Base-by-base conservation (phyloP, 2,797 vertebrate genomes). In the Loris lydekkerianus region DNA sequence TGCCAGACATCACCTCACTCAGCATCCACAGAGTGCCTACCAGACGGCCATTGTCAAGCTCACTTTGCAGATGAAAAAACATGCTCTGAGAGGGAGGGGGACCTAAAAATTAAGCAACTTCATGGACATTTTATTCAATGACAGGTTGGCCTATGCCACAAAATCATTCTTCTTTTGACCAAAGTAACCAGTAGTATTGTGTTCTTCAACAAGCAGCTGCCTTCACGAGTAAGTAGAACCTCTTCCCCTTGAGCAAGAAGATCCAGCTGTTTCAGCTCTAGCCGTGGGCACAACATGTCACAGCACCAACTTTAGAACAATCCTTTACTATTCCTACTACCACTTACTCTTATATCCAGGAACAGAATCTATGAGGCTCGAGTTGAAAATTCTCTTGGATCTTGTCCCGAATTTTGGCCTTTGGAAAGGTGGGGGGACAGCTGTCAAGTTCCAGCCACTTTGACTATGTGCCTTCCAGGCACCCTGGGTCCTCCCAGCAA, bases 31-130 rank as follows among this genome's bases (percentile, higher is more conserved):
- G 34, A 25, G 40, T 76, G 10, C 73, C 60, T 76, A 37, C 43
- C 14, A 29, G 7, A 13, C 5, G 23, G 23, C 18, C 37, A 43
- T 69, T 75, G 58, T 13, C 27, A 13, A 2, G 0, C 34, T 58
- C 60, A 40, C 73, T 91, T 87, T 72, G 29, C n/a, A 95, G 85
- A 69, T 34, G 2, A 85, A 61, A 5, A 89, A 88, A 80, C 2
- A 31, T 37, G 10, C 13, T 69, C 23, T 73, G 29, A 82, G 34
- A 87, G 21, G 61, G 58, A 31, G 5, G 61, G 1, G 40, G 49
- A 34, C 25, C 56, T 76, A 37, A n/a, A 91, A 21, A 92, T 53
- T 91, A 81, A 85, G 18, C 31, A 96, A 86, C 49, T 40, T 73
- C 60, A 53, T 31, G 34, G 7, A 9, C 63, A 93, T 14, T 89